Conservation (phyloP, 2,797 vertebrate species). For the Lutjanus campechanus region DNA sequence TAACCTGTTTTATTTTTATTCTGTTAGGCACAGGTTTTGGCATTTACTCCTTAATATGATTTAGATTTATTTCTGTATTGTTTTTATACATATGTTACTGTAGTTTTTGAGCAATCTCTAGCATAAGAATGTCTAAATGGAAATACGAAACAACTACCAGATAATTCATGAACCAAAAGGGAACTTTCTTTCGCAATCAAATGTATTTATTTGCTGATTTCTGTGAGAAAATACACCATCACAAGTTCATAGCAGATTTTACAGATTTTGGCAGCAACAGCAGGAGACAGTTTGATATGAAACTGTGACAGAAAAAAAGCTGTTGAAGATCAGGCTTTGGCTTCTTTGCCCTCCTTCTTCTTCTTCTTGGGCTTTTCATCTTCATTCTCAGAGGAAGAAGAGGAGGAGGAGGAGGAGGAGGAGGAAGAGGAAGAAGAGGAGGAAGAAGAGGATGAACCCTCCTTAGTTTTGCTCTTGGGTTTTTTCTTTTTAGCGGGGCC, state of each 20-base stretch:
- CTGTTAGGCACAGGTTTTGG: too few species aligned
- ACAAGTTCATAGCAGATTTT: neutral
- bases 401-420: slow-evolving; percentile 24
- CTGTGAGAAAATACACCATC: neutral
- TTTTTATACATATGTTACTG: too few species aligned
- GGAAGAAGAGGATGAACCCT: slow-evolving; percentile 44
- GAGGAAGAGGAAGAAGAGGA: slow-evolving; percentile 42
- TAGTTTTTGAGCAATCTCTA: too few species aligned
- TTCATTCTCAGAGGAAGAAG: slow-evolving; percentile 53
- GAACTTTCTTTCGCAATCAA: neutral
- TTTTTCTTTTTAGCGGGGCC: slow-evolving; percentile 24
- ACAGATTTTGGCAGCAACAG: slow-evolving; percentile 19
- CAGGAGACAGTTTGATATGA: neutral
- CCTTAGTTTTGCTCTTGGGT: slow-evolving; percentile 38
- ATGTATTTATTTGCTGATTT: slow-evolving; percentile 48
- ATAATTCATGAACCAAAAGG: neutral
- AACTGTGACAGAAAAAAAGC: neutral
- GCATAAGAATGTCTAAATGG: neutral
- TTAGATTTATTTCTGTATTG: too few species aligned
- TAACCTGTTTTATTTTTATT: too few species aligned
- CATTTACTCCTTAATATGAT: too few species aligned
- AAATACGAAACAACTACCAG: neutral
- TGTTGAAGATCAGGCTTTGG: slow-evolving; percentile 21
- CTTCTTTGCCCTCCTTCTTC: neutral
- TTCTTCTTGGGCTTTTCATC: slow-evolving; percentile 18